These are phyloP conservation scores for Dryobates pubescens DNA, from an alignment of 2,797 vertebrate species.

Conservation along the genomic window DNA sequence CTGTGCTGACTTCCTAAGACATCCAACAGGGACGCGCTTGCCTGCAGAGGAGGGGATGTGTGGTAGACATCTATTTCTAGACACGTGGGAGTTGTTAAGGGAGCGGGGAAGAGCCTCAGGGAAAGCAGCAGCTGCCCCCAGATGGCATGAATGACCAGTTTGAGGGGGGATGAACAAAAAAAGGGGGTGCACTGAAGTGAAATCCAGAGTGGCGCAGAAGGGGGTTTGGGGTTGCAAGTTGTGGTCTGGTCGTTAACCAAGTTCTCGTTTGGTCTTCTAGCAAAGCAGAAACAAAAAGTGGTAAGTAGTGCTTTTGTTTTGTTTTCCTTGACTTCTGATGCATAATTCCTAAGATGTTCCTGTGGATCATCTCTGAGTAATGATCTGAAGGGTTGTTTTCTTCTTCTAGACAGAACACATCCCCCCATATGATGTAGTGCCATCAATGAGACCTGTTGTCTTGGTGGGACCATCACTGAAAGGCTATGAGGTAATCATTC, in stretches of 20 bases:
- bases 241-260: slow-evolving; percentile 61
- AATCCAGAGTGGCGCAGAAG: neutral
- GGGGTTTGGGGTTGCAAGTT: neutral
- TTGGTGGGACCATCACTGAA: slow-evolving; percentile 97
- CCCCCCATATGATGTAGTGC: slow-evolving; percentile 96
- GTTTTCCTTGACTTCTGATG: neutral
- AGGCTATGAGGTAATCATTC: slow-evolving; percentile 91
- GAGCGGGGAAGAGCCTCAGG: neutral
- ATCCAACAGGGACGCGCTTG: neutral
- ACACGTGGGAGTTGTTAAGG: neutral
- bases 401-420: slow-evolving; percentile 89
- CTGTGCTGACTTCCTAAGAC: neutral
- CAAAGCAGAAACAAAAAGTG: slow-evolving; percentile 99
- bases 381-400: neutral
- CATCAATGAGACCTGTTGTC: slow-evolving; percentile 97
- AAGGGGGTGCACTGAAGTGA: neutral
- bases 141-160: neutral
- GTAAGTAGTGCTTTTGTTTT: slow-evolving; percentile 82
- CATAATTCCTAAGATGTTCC: neutral
- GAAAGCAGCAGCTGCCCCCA: neutral
- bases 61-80: neutral
- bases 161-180: neutral
- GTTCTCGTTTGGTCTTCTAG: slow-evolving; percentile 83
- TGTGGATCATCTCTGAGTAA: fast-evolving
- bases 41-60: neutral